phyloP scores from a whole-genome alignment of 2,888 invertebrate genomes.

The Ennomos fuscantarius region DNA sequence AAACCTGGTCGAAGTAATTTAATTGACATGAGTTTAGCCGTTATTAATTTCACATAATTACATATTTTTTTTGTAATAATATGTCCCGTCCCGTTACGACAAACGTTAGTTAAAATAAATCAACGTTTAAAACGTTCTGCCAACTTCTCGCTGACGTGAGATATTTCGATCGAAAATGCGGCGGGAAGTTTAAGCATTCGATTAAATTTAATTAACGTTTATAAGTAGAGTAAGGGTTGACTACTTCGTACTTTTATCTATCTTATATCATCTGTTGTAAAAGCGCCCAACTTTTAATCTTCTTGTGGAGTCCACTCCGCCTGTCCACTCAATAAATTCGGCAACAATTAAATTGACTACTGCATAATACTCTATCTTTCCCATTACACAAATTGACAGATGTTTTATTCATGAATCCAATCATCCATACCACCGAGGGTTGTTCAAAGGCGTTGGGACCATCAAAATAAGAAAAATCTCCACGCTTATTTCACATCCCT shows the following conservation, averaged over 20 bases:
- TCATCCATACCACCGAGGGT: constrained; percentile 73
- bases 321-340: constrained; percentile 40
- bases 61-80: too few species aligned
- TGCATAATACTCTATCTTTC: constrained; percentile 69
- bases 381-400: constrained; percentile 79
- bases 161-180: too few species aligned
- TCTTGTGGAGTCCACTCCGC: constrained; percentile 31
- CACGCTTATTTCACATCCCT: constrained; percentile 43
- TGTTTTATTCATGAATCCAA: constrained; percentile 83
- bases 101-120: too few species aligned
- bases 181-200: too few species aligned
- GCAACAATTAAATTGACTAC: constrained; percentile 66
- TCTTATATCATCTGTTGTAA: neutral
- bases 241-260: neutral
- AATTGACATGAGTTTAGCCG: too few species aligned
- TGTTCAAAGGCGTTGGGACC: constrained; percentile 74
- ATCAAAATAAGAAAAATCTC: constrained; percentile 66
- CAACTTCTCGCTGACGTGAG: too few species aligned
- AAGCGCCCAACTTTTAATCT: constrained; percentile 8
- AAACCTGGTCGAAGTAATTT: too few species aligned
- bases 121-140: too few species aligned
- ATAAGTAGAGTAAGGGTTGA: too few species aligned
- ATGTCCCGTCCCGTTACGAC: too few species aligned
- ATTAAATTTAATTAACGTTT: too few species aligned
- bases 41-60: too few species aligned